phyloP scores from a whole-genome alignment of 2,797 vertebrate species.

The Paedocypris micromegethes region DNA sequence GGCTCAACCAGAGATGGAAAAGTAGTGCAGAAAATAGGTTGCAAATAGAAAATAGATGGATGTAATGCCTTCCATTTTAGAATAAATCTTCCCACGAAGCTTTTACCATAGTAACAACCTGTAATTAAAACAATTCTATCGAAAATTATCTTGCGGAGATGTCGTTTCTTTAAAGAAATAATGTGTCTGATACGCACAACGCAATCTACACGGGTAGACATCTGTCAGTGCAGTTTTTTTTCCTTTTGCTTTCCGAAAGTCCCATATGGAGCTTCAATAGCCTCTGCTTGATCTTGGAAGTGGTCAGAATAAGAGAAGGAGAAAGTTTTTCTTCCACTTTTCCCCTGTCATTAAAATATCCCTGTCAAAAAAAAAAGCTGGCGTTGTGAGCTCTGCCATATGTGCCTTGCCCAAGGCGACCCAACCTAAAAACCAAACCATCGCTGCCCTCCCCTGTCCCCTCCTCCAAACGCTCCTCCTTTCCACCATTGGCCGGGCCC shows the following conservation, averaged over 20 bases:
- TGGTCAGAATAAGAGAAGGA: conserved; percentile 57
- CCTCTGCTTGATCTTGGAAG: conserved; percentile 63
- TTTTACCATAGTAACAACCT: too few species aligned
- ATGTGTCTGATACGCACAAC: too few species aligned
- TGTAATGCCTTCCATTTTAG: too few species aligned
- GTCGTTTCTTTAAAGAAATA: too few species aligned
- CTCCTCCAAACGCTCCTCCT: conserved; percentile 39
- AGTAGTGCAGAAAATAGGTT: too few species aligned
- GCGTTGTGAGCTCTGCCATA: conserved; percentile 44
- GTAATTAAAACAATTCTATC: too few species aligned
- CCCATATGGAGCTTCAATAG: conserved; percentile 64
- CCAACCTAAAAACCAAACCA: conserved; percentile 41
- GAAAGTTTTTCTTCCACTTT: conserved; percentile 60
- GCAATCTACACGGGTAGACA: too few species aligned
- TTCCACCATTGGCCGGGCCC: conserved; percentile 29
- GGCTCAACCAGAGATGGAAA: too few species aligned
- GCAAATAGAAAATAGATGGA: too few species aligned
- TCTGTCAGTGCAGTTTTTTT: neutral
- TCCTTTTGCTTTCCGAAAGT: conserved; percentile 46
- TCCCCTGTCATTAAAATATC: conserved; percentile 76
- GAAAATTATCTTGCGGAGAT: too few species aligned
- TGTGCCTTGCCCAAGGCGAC: conserved; percentile 41
- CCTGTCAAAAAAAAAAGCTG: conserved; percentile 68
- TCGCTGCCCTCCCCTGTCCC: conserved; percentile 33
- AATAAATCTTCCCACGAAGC: too few species aligned